Conservation (phyloP, 2,888 invertebrate genomes). For the Brachyptera risi region DNA sequence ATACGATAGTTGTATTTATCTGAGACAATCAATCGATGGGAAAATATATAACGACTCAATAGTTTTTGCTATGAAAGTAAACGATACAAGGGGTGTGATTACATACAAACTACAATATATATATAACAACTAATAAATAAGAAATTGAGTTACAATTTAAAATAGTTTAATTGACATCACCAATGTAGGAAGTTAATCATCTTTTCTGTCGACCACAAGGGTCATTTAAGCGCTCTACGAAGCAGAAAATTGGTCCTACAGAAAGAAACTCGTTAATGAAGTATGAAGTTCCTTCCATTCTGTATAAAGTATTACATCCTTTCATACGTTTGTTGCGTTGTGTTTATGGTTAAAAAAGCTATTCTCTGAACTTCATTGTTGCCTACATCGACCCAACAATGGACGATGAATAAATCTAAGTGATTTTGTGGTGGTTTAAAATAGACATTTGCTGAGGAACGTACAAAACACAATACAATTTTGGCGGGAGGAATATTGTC, state of each 20-base stretch:
- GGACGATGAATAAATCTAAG: slow-evolving; percentile 4
- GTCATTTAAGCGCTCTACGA: background rate
- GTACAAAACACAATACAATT: background rate
- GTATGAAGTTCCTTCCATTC: background rate
- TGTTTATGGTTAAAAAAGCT: background rate
- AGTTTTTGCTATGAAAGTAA: too few species aligned
- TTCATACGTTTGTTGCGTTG: background rate
- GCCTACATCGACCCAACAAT: background rate
- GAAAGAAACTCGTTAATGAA: background rate
- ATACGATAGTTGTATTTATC: too few species aligned
- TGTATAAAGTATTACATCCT: background rate
- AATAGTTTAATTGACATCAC: background rate
- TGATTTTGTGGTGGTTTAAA: slow-evolving; percentile 9
- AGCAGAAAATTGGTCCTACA: slow-evolving; percentile 7
- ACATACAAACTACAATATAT: too few species aligned
- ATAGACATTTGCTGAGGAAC: background rate
- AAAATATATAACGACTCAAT: too few species aligned
- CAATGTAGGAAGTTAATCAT: background rate
- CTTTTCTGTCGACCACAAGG: background rate
- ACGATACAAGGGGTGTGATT: too few species aligned
- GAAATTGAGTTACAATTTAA: background rate
- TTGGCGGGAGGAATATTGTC: background rate
- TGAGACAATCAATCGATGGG: too few species aligned
- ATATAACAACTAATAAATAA: too few species aligned
- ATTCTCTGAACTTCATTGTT: slow-evolving; percentile 6